These are phyloP conservation scores for Cryptocheilus praepositus DNA, from an alignment of 2,888 invertebrate species.

Conservation along the genomic window DNA sequence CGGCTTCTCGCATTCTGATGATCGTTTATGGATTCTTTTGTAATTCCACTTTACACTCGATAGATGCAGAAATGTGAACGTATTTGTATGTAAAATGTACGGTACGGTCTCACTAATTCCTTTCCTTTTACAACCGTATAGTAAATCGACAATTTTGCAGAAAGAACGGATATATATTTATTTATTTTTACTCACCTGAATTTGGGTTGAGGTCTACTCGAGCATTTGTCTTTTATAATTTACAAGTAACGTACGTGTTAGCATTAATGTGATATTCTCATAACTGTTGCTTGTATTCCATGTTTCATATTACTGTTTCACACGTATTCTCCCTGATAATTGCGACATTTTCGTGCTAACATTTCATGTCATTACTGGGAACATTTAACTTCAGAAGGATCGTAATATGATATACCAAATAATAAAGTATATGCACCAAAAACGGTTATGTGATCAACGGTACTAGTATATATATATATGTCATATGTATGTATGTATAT, in stretches of 20 bases:
- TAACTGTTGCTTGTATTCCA: conserved; percentile 34
- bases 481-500: too few relatives aligned
- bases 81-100: conserved; percentile 8
- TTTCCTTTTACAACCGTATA: conserved; percentile 21
- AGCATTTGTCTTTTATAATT: conserved; percentile 59
- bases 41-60: conserved; percentile 54
- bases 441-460: neutral
- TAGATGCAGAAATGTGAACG: conserved; percentile 45
- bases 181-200: conserved; percentile 72
- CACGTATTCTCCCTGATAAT: conserved; percentile 28
- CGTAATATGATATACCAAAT: conserved; percentile 6
- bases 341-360: conserved; percentile 7
- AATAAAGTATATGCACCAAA: conserved; percentile 11
- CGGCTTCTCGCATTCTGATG: too few relatives aligned
- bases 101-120: conserved; percentile 30
- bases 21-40: neutral
- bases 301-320: conserved; percentile 17
- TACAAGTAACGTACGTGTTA: conserved; percentile 40
- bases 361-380: conserved; percentile 8
- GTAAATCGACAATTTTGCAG: conserved; percentile 38
- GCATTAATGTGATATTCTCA: conserved; percentile 34
- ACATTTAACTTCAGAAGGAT: conserved; percentile 6
- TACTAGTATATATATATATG: conserved; percentile 2
- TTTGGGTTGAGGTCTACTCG: conserved; percentile 69
- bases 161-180: conserved; percentile 69